Evolutionary conservation across 2,113 vertebrate genomes (phyloP).

Genomic region (Dasypus novemcinctus): DNA sequence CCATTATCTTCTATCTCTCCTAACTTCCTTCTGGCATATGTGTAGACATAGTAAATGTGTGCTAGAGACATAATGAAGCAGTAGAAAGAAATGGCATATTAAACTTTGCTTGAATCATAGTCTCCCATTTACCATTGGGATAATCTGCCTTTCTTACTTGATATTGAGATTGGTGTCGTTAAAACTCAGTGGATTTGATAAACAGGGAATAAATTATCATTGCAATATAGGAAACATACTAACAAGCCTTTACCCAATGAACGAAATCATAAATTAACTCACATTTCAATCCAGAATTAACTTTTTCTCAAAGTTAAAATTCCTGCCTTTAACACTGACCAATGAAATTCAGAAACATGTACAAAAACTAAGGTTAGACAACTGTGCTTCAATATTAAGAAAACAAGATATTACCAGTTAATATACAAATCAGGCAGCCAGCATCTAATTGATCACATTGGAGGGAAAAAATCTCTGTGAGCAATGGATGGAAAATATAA

Average conservation of each 20-base stretch:
- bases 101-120: not conserved
- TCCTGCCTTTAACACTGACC: not conserved
- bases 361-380: not conserved
- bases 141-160: not conserved
- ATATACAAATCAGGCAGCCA: not conserved
- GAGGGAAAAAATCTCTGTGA: not conserved
- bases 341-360: not conserved
- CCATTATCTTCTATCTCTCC: not conserved
- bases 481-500: not conserved
- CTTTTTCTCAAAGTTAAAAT: not conserved
- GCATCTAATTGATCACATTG: not conserved
- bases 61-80: not conserved
- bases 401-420: not conserved
- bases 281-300: not conserved
- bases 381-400: not conserved
- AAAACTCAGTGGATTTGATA: not conserved
- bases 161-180: not conserved
- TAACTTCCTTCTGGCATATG: not conserved
- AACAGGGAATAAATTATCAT: not conserved
- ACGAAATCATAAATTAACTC: not conserved
- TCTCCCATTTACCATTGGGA: not conserved
- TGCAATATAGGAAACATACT: not conserved
- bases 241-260: not conserved
- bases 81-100: not conserved
- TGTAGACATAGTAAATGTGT: not conserved